Conservation (phyloP, 2,888 invertebrate genomes). For the Apoderus coryli region DNA sequence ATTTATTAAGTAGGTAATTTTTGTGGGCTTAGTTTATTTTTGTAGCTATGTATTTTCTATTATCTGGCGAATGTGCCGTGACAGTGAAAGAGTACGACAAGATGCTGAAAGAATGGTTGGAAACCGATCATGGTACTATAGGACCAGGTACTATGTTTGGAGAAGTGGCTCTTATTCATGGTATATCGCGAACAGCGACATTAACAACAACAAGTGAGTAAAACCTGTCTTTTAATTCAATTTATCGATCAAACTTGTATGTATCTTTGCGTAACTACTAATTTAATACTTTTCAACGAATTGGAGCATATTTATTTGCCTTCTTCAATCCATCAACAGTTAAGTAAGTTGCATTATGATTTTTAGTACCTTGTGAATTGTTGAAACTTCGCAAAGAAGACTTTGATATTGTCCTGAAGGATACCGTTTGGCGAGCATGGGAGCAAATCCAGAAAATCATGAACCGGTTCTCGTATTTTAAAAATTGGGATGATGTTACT, state of each 20-base stretch:
- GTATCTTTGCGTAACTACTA: too few relatives aligned
- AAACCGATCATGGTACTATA: conserved; percentile 37
- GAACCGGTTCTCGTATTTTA: conserved; percentile 48
- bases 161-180: conserved; percentile 48
- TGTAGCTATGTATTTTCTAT: conserved; percentile 47
- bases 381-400: conserved; percentile 45
- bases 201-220: conserved; percentile 38
- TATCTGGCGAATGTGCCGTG: conserved; percentile 42
- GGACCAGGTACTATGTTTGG: conserved; percentile 49
- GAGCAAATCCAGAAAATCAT: conserved; percentile 43
- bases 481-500: conserved; percentile 42
- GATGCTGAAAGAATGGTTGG: conserved; percentile 33
- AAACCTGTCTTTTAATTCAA: conserved; percentile 3
- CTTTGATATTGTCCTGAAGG: conserved; percentile 44
- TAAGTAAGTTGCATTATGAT: too few relatives aligned
- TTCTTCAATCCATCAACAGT: too few relatives aligned
- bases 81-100: conserved; percentile 39
- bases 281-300: too few relatives aligned
- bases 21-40: too few relatives aligned
- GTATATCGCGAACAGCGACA: conserved; percentile 44
- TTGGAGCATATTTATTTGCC: too few relatives aligned
- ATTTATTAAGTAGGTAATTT: too few relatives aligned
- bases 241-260: conserved; percentile 12
- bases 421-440: conserved; percentile 45
- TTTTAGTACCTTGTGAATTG: conserved; percentile 43